phyloP scores from a whole-genome alignment of 92 coral and sea anemone genomes.

The Zoanthus sociatus region DNA sequence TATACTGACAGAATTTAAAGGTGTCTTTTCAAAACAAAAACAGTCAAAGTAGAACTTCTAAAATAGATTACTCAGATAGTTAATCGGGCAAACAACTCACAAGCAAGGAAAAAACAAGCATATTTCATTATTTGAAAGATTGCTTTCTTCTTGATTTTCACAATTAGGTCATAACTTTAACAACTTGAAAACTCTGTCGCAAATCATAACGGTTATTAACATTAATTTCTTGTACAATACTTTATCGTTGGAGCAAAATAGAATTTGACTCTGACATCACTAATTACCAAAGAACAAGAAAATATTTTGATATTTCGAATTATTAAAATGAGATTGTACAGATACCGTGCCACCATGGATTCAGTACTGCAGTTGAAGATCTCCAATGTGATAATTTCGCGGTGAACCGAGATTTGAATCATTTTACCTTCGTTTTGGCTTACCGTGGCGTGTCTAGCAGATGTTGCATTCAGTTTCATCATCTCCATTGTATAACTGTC shows the following conservation, averaged over 20 bases:
- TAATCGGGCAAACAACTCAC: slow-evolving; percentile 2
- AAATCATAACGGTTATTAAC: neutral
- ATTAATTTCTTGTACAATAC: too few relatives aligned
- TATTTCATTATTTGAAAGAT: neutral
- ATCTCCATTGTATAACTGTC: neutral
- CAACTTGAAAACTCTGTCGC: neutral
- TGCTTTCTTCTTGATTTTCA: slow-evolving; percentile 8
- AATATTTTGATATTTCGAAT: neutral
- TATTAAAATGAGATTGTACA: neutral
- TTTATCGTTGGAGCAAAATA: neutral
- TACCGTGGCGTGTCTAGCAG: neutral
- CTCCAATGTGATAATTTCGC: neutral
- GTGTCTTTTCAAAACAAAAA: neutral
- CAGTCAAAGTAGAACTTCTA: too few relatives aligned
- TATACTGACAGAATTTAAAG: neutral
- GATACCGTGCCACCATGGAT: slow-evolving; percentile 16
- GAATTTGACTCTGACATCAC: neutral
- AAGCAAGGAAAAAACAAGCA: neutral
- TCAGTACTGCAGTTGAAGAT: slow-evolving; percentile 11
- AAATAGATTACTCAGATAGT: too few relatives aligned
- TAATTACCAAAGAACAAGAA: neutral
- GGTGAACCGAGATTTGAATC: neutral
- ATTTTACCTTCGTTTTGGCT: neutral
- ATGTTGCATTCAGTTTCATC: slow-evolving; percentile 12
- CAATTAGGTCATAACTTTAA: neutral